Evolutionary conservation across 1,140 invertebrate genomes (phyloP).

Genomic region (Euwallacea fornicatus): DNA sequence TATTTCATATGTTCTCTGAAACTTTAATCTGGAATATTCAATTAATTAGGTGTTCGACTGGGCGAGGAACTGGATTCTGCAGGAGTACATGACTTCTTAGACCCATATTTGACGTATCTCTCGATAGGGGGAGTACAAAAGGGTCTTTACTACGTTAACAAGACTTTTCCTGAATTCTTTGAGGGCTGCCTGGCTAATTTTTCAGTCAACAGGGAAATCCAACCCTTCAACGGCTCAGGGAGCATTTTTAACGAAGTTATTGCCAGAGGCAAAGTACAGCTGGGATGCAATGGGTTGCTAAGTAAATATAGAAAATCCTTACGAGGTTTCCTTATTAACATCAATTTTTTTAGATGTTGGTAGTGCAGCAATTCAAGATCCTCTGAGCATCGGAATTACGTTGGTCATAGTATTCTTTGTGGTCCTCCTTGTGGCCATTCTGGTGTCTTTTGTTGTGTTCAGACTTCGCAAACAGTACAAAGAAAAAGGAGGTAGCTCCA

Average conservation of each 20-base stretch:
- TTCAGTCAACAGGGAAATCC: conserved; percentile 83
- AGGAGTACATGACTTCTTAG: conserved; percentile 87
- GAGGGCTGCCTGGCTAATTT: conserved; percentile 90
- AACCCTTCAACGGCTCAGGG: conserved; percentile 85
- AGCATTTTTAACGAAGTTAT: conserved; percentile 73
- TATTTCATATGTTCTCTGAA: background rate
- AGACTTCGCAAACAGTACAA: conserved; percentile 79
- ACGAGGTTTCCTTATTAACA: background rate
- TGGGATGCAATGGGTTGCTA: conserved; percentile 66
- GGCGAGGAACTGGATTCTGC: conserved; percentile 83
- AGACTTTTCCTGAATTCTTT: conserved; percentile 63
- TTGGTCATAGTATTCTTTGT: conserved; percentile 94
- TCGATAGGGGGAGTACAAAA: conserved; percentile 72
- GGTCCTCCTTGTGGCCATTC: conserved; percentile 82
- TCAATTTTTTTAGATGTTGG: conserved; percentile 63
- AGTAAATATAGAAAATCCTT: conserved; percentile 16
- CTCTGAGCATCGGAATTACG: conserved; percentile 86
- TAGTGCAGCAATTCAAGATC: conserved; percentile 76
- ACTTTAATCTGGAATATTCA: background rate
- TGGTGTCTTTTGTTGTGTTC: conserved; percentile 88
- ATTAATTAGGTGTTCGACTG: conserved; percentile 53
- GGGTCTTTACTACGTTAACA: conserved; percentile 59
- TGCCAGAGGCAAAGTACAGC: conserved; percentile 68
- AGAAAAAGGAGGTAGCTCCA: conserved; percentile 70
- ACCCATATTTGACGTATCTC: conserved; percentile 81